phyloP scores from a whole-genome alignment of 2,113 vertebrate species.

The Campylomormyrus numenius region DNA sequence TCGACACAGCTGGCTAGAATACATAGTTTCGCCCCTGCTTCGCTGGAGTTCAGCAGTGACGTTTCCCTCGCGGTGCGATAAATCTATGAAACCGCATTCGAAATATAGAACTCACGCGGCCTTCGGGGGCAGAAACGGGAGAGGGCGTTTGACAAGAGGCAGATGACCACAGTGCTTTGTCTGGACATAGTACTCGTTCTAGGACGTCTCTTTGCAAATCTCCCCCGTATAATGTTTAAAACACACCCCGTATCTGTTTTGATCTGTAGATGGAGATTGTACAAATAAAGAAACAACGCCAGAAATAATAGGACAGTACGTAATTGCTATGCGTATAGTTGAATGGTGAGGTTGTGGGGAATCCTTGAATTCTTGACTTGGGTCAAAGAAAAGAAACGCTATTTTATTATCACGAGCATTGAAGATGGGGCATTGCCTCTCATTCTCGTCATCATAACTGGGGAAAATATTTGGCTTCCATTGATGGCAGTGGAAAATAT shows the following conservation, averaged over 20 bases:
- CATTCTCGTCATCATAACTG: conserved; percentile 46
- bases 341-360: not conserved
- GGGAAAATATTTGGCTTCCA: conserved; percentile 28
- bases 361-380: conserved; percentile 28
- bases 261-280: not conserved
- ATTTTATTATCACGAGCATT: conserved; percentile 17
- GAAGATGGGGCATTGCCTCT: conserved; percentile 31
- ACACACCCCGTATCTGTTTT: not conserved
- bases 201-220: not conserved
- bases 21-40: not conserved
- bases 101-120: not conserved
- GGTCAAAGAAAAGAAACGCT: conserved; percentile 32
- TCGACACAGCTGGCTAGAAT: not conserved
- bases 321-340: not conserved
- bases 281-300: not conserved
- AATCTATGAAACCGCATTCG: not conserved
- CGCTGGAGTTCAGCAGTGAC: not conserved
- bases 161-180: not conserved
- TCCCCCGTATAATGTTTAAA: not conserved
- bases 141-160: not conserved
- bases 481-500: conserved; percentile 4
- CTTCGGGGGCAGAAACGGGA: not conserved
- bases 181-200: not conserved
- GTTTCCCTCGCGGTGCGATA: not conserved
- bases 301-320: not conserved